These are phyloP conservation scores for Mustelus asterias DNA, from an alignment of 2,113 vertebrate genomes.

Conservation along the genomic window DNA sequence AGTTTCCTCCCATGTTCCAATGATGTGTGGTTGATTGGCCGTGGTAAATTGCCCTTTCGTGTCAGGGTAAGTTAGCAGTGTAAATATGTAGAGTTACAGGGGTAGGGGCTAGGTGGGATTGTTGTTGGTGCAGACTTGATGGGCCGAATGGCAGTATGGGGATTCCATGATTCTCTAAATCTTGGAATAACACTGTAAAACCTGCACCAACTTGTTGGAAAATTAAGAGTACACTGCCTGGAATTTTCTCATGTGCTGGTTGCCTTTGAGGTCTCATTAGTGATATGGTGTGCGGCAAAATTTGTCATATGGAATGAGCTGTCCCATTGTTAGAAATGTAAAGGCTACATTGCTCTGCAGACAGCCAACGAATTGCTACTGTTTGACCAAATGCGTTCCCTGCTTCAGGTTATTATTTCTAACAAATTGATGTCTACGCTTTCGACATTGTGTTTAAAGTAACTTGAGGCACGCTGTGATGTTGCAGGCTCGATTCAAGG, in stretches of 20 bases:
- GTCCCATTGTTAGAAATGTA: background rate
- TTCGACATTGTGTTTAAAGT: background rate
- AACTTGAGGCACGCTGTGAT: background rate
- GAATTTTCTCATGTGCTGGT: background rate
- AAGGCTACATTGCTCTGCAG: background rate
- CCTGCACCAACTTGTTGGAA: background rate
- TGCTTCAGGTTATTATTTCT: background rate
- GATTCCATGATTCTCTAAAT: too few relatives aligned
- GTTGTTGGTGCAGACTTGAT: too few relatives aligned
- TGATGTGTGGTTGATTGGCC: too few relatives aligned
- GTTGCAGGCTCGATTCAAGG: background rate
- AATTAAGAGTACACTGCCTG: background rate
- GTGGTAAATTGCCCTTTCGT: too few relatives aligned
- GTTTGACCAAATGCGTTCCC: background rate
- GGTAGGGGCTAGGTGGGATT: too few relatives aligned
- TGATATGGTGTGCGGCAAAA: background rate
- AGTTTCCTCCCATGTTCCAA: too few relatives aligned
- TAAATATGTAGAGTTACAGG: too few relatives aligned
- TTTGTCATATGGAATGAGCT: background rate
- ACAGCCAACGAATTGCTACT: background rate
- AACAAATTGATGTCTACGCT: background rate
- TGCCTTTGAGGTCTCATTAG: background rate
- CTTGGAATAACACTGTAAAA: background rate
- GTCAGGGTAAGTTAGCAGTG: too few relatives aligned
- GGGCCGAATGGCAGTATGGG: too few relatives aligned